Conservation (phyloP, 1,140 invertebrate genomes). For the Calephelis nemesis region DNA sequence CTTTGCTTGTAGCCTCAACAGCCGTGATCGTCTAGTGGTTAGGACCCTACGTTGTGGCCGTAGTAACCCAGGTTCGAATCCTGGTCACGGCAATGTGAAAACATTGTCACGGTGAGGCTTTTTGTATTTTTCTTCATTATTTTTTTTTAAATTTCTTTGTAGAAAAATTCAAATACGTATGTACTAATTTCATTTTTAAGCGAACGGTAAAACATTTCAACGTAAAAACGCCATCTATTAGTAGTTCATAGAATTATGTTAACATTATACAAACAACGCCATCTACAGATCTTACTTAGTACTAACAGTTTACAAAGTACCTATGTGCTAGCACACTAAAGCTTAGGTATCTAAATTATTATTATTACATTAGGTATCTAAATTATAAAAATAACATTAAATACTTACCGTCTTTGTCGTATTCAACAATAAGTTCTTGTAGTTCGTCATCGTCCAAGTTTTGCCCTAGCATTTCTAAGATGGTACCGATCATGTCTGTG, state of each 20-base stretch:
- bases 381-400: not conserved
- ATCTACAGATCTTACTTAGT: constrained; percentile 26
- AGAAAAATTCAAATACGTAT: not conserved
- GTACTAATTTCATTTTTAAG: too few relatives aligned
- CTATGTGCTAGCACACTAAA: too few relatives aligned
- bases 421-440: constrained; percentile 83
- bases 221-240: constrained; percentile 19
- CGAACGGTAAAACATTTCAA: not conserved
- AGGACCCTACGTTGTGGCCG: constrained; percentile 42
- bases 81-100: constrained; percentile 67
- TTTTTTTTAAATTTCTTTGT: constrained; percentile 5
- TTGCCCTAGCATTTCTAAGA: constrained; percentile 89
- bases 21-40: constrained; percentile 43
- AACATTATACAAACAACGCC: constrained; percentile 11
- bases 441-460: constrained; percentile 84
- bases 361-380: too few relatives aligned
- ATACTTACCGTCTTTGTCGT: constrained; percentile 82
- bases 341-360: too few relatives aligned
- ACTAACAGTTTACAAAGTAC: not conserved
- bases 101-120: constrained; percentile 70
- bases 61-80: constrained; percentile 52
- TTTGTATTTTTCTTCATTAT: constrained; percentile 37
- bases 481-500: constrained; percentile 86
- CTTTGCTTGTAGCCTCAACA: constrained; percentile 35
- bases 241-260: not conserved